Evolutionary conservation across 1,140 invertebrate species (phyloP).

Genomic region (Bathynomus jamesi): DNA sequence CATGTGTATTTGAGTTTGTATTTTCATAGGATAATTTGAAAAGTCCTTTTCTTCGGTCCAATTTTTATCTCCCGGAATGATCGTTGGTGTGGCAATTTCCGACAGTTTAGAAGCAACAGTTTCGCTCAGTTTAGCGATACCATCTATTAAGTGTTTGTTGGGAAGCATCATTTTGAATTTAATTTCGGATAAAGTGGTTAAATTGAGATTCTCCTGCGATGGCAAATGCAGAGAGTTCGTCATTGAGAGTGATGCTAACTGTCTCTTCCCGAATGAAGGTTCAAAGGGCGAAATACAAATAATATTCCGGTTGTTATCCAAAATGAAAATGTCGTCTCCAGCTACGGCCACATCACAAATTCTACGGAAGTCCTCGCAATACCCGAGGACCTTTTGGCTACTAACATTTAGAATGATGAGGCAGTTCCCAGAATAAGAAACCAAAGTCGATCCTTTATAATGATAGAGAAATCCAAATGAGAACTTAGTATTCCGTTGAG

Average conservation of each 20-base stretch:
- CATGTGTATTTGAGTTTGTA: background rate
- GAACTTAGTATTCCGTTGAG: constrained; percentile 9
- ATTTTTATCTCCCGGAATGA: constrained; percentile 6
- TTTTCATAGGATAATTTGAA: background rate
- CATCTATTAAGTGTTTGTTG: constrained; percentile 10
- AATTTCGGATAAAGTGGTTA: constrained; percentile 7
- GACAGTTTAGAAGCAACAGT: constrained; percentile 16
- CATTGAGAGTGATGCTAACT: background rate
- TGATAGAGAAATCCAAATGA: constrained; percentile 16
- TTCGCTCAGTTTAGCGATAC: constrained; percentile 12
- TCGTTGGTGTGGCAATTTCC: constrained; percentile 11
- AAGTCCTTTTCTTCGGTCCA: background rate
- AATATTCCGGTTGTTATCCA: constrained; percentile 14
- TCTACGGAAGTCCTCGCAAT: constrained; percentile 8
- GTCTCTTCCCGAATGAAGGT: constrained; percentile 8
- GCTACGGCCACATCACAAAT: constrained; percentile 18
- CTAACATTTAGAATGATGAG: constrained; percentile 13
- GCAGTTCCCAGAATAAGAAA: constrained; percentile 17
- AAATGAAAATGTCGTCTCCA: constrained; percentile 12
- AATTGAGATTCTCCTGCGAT: background rate
- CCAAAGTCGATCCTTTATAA: constrained; percentile 10
- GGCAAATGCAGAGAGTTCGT: background rate
- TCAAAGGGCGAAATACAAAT: constrained; percentile 10
- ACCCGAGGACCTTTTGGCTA: constrained; percentile 3
- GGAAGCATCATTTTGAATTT: constrained; percentile 1